Conservation (phyloP, 2,888 invertebrate species). For the Zaprionus bogoriensis region DNA sequence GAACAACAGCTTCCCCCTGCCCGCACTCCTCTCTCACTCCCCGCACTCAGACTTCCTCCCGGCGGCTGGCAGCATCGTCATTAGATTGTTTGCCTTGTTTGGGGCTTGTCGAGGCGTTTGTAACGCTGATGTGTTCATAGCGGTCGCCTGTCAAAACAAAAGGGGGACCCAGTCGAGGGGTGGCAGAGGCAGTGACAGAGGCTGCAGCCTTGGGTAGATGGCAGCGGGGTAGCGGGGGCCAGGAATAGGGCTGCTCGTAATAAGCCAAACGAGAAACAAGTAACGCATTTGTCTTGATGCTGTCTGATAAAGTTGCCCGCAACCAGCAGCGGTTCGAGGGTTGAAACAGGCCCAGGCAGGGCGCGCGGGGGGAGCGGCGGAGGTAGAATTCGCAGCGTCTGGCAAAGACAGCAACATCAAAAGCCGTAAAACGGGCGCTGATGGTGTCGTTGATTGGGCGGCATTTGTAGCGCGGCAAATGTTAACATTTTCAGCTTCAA, state of each 20-base stretch:
- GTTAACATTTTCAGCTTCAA: conserved; percentile 63
- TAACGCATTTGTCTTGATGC: conserved; percentile 79
- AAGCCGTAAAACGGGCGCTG: conserved; percentile 72
- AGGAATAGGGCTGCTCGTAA: conserved; percentile 76
- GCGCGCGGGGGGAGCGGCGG: not conserved
- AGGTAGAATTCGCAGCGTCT: conserved; percentile 14
- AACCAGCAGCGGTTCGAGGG: conserved; percentile 48
- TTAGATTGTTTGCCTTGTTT: conserved; percentile 76
- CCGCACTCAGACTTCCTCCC: no score
- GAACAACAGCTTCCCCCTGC: not conserved
- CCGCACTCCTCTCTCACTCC: not conserved
- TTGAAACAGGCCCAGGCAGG: conserved; percentile 32
- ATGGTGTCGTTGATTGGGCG: conserved; percentile 74
- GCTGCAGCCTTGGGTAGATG: conserved; percentile 3
- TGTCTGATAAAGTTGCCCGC: conserved; percentile 67
- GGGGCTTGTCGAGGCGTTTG: conserved; percentile 57
- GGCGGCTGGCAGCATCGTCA: conserved; percentile 50
- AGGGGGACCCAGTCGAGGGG: conserved; percentile 44
- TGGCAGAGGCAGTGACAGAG: conserved; percentile 16
- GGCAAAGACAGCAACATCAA: conserved; percentile 56
- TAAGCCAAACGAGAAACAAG: conserved; percentile 78
- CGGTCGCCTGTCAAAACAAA: conserved; percentile 83
- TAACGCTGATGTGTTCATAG: conserved; percentile 81
- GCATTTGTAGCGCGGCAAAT: conserved; percentile 67
- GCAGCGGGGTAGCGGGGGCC: conserved; percentile 22